Conservation (phyloP, 2,797 vertebrate genomes). For the Ceryle rudis region DNA sequence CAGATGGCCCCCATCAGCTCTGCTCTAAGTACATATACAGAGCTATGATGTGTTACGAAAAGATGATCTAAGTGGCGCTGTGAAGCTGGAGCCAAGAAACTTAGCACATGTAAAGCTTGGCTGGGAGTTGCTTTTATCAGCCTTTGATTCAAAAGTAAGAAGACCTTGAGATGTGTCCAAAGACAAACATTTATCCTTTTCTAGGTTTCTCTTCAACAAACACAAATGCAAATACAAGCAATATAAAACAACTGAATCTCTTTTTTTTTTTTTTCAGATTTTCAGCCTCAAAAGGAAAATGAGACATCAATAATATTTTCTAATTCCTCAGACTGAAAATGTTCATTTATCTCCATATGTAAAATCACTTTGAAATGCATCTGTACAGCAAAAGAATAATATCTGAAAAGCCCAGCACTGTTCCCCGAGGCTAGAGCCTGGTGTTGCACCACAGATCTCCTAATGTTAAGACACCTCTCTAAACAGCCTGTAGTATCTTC, state of each 20-base stretch:
- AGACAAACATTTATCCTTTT: not conserved
- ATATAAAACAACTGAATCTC: rapidly evolving
- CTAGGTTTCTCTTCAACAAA: not conserved
- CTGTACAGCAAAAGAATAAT: not conserved
- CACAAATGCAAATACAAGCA: not conserved
- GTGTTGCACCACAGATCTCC: not conserved
- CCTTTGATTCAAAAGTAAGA: not conserved
- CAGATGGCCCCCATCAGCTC: not conserved
- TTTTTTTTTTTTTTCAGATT: not conserved
- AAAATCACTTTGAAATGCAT: not conserved
- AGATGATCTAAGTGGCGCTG: not conserved
- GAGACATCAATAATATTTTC: not conserved
- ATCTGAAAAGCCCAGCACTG: not conserved
- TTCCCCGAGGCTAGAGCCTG: not conserved
- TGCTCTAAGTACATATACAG: not conserved
- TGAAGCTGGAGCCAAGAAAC: not conserved
- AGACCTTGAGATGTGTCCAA: not conserved
- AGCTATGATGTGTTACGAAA: not conserved
- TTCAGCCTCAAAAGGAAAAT: not conserved
- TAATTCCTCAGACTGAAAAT: not conserved
- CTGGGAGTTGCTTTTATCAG: not conserved
- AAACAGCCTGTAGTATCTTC: not conserved
- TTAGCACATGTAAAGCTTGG: not conserved
- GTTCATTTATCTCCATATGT: not conserved
- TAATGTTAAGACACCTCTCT: not conserved